These are phyloP conservation scores for Lathronympha strigana DNA, from an alignment of 2,888 invertebrate species.

Conservation along the genomic window DNA sequence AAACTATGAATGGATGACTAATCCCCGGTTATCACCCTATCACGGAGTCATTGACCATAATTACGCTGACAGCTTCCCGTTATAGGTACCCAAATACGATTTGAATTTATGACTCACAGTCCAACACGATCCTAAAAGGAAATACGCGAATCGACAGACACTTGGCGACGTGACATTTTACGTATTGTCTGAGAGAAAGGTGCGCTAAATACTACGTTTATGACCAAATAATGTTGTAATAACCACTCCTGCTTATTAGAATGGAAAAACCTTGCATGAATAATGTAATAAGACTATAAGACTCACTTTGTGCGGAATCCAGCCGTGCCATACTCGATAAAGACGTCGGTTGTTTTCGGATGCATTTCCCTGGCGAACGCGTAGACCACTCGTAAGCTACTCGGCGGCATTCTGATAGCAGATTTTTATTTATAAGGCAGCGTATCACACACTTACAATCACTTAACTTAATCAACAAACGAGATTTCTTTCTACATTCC, in stretches of 20 bases:
- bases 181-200: slow-evolving; percentile 42
- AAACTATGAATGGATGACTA: slow-evolving; percentile 47
- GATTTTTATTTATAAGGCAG: slow-evolving; percentile 77
- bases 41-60: slow-evolving; percentile 75
- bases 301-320: slow-evolving; percentile 93
- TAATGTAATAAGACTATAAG: slow-evolving; percentile 65
- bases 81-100: slow-evolving; percentile 68
- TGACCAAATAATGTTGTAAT: slow-evolving; percentile 47
- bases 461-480: slow-evolving; percentile 79
- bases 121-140: slow-evolving; percentile 50
- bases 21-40: slow-evolving; percentile 60
- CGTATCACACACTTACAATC: slow-evolving; percentile 74
- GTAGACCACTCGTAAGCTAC: slow-evolving; percentile 87
- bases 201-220: slow-evolving; percentile 46
- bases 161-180: slow-evolving; percentile 63
- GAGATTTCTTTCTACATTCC: slow-evolving; percentile 79
- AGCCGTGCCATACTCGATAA: slow-evolving; percentile 92
- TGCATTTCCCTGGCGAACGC: slow-evolving; percentile 92
- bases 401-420: slow-evolving; percentile 79
- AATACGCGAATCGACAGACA: slow-evolving; percentile 35
- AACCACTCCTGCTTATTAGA: slow-evolving; percentile 48
- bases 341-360: slow-evolving; percentile 86
- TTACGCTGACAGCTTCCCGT: slow-evolving; percentile 70
- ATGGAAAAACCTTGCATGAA: slow-evolving; percentile 50
- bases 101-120: slow-evolving; percentile 68